Base-by-base conservation (phyloP, 2,888 invertebrate species). In the Agelastica alni region DNA sequence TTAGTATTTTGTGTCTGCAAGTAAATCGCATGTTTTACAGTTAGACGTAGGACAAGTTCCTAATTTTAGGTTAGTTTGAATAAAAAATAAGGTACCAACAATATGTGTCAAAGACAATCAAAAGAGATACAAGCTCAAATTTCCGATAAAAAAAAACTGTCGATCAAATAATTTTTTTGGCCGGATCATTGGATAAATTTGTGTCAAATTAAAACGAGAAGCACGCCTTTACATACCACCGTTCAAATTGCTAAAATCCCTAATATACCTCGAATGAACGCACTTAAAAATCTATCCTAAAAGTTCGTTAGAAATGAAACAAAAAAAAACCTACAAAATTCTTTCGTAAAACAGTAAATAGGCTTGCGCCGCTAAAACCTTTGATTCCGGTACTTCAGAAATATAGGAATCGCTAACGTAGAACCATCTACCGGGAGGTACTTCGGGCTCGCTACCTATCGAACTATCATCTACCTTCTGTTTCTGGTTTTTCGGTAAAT, bases 271-370 rank as follows among this genome's bases (percentile, higher is more conserved):
- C 14, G 12, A 30, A 43, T 18, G 31, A 31, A 30, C 31, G 10
- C 31, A 43, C 12, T 31, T 43, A 28, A 16, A 28, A 43, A 17
- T 31, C 4, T 31, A 43, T 13, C 2, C 22, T 20, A 18, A 10
- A 39, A 39, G 36, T 39, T 26, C 7, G 13, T 13, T 31, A 22
- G 2, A 26, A 36, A 22, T n/a, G 12, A n/a, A 14, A 31, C 22
- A 20, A n/a, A 47, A 49, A 22, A 41, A 51, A 44, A 52, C 39
- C 62, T 87, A 93, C 76, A 88, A 80, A 75, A 96, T 89, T 76
- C 96, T 85, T 78, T 97, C 96, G 77, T 98, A 98, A 79, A 98
- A 99, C 30, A 98, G 83, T 45, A 98, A 82, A 78, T 98, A 98
- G 10, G 98, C 97, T 77, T 97, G 93, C 55, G 89, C 88, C 64